These are phyloP conservation scores for Drosophila mettleri DNA, from an alignment of 2,888 invertebrate genomes.

Conservation along the genomic window DNA sequence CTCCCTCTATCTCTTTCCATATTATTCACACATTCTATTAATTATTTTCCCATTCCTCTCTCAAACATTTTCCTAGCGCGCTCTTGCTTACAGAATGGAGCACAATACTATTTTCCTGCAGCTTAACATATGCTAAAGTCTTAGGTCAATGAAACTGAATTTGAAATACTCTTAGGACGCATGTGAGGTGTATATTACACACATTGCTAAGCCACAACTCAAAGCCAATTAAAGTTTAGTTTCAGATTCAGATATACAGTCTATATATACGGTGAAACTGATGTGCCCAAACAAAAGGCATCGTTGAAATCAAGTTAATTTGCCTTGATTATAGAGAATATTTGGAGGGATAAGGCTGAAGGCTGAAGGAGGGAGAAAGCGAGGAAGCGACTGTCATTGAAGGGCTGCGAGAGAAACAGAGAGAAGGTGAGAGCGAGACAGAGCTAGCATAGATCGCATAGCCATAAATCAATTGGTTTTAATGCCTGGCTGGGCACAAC, in stretches of 20 bases:
- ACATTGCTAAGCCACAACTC: too few species aligned
- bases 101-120: conserved; percentile 11
- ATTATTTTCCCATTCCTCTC: neutral
- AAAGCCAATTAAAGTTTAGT: neutral
- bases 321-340: conserved; percentile 1
- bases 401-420: neutral
- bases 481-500: conserved; percentile 63
- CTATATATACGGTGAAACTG: neutral
- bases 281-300: neutral
- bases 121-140: neutral
- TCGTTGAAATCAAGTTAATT: conserved; percentile 1
- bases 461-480: conserved; percentile 76
- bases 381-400: neutral
- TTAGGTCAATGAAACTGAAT: neutral
- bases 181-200: neutral
- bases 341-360: neutral
- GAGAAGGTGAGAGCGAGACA: neutral
- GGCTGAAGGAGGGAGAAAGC: too few species aligned
- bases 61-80: neutral
- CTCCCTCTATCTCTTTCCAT: too few species aligned
- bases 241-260: neutral
- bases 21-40: too few species aligned
- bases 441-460: conserved; percentile 21
- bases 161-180: conserved; percentile 1
- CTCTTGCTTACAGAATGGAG: conserved; percentile 17